A percentile compares a stretch with the other conserved stretches of the same genome.
phyloP scores from a whole-genome alignment of 1,140 invertebrate genomes.

The Oncopeltus fasciatus region DNA sequence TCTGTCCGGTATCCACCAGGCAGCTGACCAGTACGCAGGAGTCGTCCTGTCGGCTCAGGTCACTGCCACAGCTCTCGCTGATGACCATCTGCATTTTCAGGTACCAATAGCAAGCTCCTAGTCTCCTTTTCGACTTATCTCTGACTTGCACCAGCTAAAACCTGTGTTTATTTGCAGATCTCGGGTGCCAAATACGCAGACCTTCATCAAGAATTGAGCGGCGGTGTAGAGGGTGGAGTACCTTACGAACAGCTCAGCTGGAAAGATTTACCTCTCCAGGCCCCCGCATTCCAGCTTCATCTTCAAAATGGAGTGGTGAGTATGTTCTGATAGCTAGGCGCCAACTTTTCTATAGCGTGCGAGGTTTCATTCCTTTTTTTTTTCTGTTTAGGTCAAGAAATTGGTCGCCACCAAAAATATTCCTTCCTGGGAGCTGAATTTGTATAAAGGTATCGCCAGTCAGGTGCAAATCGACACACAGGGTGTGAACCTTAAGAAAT shows the following conservation, averaged over 20 bases:
- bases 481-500: background rate
- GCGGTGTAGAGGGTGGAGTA: background rate
- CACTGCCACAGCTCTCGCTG: background rate
- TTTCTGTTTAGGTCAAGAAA: background rate
- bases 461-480: background rate
- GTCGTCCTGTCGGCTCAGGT: constrained; percentile 30
- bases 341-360: background rate
- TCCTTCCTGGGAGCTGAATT: background rate
- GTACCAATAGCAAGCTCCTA: background rate
- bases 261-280: background rate
- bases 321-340: background rate
- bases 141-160: background rate
- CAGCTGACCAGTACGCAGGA: constrained; percentile 36
- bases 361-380: background rate
- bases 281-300: background rate
- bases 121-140: background rate
- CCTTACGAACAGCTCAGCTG: background rate
- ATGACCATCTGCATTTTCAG: background rate
- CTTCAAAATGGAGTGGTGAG: background rate
- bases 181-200: background rate
- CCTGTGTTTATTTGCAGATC: background rate
- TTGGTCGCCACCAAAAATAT: background rate
- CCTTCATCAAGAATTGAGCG: background rate
- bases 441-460: background rate
- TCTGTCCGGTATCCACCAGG: constrained; percentile 35